These are phyloP conservation scores for Xanthostigma xanthostigma DNA, from an alignment of 2,888 invertebrate genomes.

Conservation along the genomic window DNA sequence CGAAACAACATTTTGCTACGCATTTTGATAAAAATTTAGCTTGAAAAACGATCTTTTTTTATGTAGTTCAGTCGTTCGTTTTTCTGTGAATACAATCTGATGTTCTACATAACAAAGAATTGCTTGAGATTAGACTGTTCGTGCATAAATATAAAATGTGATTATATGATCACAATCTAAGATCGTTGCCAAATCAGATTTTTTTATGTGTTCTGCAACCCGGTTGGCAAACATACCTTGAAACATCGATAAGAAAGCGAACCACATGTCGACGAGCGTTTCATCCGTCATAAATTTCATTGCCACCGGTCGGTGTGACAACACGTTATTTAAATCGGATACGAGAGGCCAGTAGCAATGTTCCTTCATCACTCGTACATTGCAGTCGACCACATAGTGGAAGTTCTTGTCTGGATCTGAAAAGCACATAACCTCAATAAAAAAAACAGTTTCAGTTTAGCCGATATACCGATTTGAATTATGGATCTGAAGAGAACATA, in stretches of 20 bases:
- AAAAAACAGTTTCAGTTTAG: neutral
- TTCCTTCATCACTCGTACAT: conserved; percentile 84
- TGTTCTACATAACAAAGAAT: no score
- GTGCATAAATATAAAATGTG: no score
- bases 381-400: conserved; percentile 88
- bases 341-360: conserved; percentile 98
- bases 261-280: conserved; percentile 89
- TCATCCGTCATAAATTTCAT: conserved; percentile 78
- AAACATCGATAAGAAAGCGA: conserved; percentile 83
- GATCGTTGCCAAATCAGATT: no score
- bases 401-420: conserved; percentile 60
- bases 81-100: no score
- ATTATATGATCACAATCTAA: no score
- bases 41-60: no score
- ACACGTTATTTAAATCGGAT: conserved; percentile 89
- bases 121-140: no score
- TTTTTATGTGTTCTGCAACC: neutral
- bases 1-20: no score
- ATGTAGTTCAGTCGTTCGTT: no score
- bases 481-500: neutral
- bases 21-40: no score
- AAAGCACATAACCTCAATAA: conserved; percentile 12
- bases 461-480: neutral
- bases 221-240: conserved; percentile 51
- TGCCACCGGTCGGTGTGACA: conserved; percentile 86